Conservation (phyloP, 2,113 vertebrate species). For the Echinops telfairi region DNA sequence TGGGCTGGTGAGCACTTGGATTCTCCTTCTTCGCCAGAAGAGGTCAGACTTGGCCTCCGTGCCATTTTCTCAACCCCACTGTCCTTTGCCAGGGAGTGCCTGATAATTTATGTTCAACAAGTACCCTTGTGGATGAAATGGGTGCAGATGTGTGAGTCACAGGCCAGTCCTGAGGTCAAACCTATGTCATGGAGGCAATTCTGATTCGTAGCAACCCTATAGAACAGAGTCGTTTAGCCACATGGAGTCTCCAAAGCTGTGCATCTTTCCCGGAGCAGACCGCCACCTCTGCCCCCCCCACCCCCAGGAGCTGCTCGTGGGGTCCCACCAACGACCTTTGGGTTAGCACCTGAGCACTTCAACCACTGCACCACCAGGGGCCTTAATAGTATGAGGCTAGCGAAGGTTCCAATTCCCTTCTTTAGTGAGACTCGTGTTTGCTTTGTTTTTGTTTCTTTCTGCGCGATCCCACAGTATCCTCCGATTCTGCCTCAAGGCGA, state of each 20-base stretch:
- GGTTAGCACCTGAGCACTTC: no score
- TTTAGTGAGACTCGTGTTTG: neutral
- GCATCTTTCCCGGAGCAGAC: no score
- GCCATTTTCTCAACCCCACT: neutral
- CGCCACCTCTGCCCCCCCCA: no score
- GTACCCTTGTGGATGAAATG: neutral
- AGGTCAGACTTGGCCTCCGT: no score
- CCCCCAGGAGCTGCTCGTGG: neutral
- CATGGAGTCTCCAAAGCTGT: no score
- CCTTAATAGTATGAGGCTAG: neutral
- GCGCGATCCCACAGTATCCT: slow-evolving; percentile 18
- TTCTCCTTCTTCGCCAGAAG: neutral
- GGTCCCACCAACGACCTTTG: neutral
- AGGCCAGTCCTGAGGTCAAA: neutral
- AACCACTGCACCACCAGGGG: no score
- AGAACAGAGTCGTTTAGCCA: no score
- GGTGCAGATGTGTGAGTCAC: neutral
- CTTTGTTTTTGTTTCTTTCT: neutral
- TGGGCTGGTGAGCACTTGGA: neutral
- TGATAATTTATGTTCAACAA: neutral
- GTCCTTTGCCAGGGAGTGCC: neutral
- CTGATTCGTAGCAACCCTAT: no score
- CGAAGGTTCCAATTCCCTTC: slow-evolving; percentile 36
- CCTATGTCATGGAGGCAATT: no score
- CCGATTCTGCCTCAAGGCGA: neutral